Conservation (phyloP, 2,888 invertebrate genomes). For the Mantis religiosa region DNA sequence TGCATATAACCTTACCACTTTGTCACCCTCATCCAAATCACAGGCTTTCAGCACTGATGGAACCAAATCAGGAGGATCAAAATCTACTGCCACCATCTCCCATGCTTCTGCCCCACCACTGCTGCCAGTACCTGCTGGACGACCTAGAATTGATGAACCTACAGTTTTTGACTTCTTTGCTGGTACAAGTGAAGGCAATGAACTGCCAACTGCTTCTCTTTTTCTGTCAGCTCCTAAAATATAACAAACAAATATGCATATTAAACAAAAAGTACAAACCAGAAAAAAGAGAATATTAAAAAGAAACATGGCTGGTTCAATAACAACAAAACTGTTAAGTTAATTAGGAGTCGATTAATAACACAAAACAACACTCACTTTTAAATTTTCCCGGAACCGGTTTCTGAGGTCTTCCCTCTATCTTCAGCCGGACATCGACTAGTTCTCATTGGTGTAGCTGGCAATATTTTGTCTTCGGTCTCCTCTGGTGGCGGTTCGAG, state of each 20-base stretch:
- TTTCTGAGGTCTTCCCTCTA: no score
- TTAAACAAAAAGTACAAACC: neutral
- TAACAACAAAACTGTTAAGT: no score
- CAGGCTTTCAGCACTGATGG: constrained; percentile 69
- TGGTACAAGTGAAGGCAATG: constrained; percentile 52
- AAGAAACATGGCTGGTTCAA: no score
- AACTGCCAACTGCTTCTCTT: constrained; percentile 58
- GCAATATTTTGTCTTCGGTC: no score
- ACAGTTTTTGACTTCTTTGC: constrained; percentile 57
- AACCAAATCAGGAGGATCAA: constrained; percentile 74
- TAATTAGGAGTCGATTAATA: no score
- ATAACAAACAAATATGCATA: neutral
- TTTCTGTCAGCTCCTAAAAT: constrained; percentile 56
- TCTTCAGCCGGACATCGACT: no score
- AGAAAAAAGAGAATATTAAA: neutral
- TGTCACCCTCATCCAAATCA: constrained; percentile 74
- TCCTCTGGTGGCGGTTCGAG: no score
- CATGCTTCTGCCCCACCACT: constrained; percentile 52
- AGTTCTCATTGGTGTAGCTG: no score
- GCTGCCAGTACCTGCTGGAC: constrained; percentile 28
- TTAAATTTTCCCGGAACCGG: no score
- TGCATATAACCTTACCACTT: constrained; percentile 52
- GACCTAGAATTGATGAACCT: constrained; percentile 19
- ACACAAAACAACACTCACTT: no score
- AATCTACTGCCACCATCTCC: constrained; percentile 72